Evolutionary conservation across 2,888 invertebrate genomes (phyloP).

Genomic region (Trissolcus japonicus): DNA sequence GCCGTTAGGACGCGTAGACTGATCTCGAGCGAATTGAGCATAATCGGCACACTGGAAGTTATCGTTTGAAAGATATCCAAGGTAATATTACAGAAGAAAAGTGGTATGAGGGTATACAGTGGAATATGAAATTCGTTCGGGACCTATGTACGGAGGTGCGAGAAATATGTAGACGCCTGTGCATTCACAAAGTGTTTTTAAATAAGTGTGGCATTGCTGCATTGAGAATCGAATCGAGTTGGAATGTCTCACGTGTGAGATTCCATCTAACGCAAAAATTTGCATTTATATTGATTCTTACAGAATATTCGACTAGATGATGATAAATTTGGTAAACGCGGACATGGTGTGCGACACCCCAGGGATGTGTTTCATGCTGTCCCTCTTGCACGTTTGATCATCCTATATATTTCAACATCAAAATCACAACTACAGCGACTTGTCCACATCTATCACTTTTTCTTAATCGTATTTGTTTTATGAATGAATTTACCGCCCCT

Average conservation of each 20-base stretch:
- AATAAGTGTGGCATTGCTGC: slow-evolving; percentile 51
- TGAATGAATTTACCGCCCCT: no score
- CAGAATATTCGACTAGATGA: slow-evolving; percentile 47
- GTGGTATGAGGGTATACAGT: slow-evolving; percentile 44
- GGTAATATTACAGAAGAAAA: slow-evolving; percentile 50
- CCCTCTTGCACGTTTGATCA: no score
- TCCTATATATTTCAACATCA: no score
- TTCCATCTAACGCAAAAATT: slow-evolving; percentile 45
- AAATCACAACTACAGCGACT: background rate
- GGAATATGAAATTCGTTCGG: slow-evolving; percentile 52
- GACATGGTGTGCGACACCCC: no score
- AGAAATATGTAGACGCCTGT: slow-evolving; percentile 51
- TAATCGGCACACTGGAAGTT: slow-evolving; percentile 45
- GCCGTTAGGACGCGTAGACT: slow-evolving; percentile 24
- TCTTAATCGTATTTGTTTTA: background rate
- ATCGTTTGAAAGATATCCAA: slow-evolving; percentile 49
- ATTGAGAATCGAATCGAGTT: slow-evolving; percentile 58
- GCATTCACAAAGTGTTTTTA: slow-evolving; percentile 56
- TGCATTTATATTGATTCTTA: slow-evolving; percentile 60
- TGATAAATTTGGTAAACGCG: slow-evolving; percentile 44
- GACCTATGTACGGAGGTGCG: slow-evolving; percentile 34
- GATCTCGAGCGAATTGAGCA: slow-evolving; percentile 52
- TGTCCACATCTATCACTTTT: background rate
- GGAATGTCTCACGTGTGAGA: slow-evolving; percentile 49
- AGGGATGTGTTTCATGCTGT: no score